Percentiles rank a stretch among this genome's conserved stretches.
Evolutionary conservation across 1,140 invertebrate species (phyloP).

Genomic region (Manduca sexta): DNA sequence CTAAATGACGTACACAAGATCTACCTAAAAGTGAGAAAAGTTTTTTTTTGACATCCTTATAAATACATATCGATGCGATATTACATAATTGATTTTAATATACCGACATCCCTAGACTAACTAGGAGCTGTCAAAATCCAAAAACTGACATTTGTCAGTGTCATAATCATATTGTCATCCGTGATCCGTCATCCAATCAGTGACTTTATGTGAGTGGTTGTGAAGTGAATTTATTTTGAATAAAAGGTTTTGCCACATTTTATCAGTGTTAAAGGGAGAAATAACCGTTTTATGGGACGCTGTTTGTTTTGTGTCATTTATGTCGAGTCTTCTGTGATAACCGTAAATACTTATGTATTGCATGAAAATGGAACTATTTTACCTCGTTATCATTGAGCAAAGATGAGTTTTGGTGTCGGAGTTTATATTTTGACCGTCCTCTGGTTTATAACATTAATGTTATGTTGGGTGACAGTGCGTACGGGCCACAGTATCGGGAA

Average conservation of each 20-base stretch:
- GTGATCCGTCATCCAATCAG: not conserved
- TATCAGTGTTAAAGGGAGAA: conserved; percentile 13
- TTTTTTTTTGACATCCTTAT: no score
- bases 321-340: conserved; percentile 16
- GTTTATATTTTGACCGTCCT: conserved; percentile 56
- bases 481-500: conserved; percentile 61
- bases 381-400: conserved; percentile 13
- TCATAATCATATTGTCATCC: no score
- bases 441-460: conserved; percentile 51
- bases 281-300: conserved; percentile 10
- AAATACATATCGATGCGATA: no score
- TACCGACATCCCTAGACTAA: no score
- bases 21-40: no score
- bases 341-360: conserved; percentile 13
- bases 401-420: conserved; percentile 53
- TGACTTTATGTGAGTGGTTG: conserved; percentile 4
- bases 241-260: conserved; percentile 20
- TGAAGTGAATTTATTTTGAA: conserved; percentile 6
- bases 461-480: conserved; percentile 57
- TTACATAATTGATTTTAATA: no score
- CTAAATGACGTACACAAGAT: no score
- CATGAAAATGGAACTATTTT: conserved; percentile 22
- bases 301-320: conserved; percentile 9
- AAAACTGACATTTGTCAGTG: no score
- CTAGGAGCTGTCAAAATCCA: no score